Percentiles rank a stretch among this genome's conserved stretches.
Evolutionary conservation across 1,140 invertebrate genomes (phyloP).

Genomic region (Daktulosphaira vitifoliae): DNA sequence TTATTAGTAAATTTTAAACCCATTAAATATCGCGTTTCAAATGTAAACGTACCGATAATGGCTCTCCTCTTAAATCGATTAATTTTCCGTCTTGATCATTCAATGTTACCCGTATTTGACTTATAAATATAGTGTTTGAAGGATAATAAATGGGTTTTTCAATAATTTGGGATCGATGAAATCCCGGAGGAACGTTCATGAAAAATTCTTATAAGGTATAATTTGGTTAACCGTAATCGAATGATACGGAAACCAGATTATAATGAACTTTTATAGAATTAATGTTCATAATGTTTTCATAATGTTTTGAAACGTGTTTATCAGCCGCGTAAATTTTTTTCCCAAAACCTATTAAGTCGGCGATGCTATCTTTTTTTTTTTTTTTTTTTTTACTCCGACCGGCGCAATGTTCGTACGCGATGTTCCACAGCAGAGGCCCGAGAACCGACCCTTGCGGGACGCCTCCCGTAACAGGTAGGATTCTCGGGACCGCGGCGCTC

Average conservation of each 20-base stretch:
- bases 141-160: conserved; percentile 36
- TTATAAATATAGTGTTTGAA: conserved; percentile 33
- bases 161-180: conserved; percentile 40
- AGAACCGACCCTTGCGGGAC: too few relatives aligned
- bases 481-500: too few relatives aligned
- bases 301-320: background rate
- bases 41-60: conserved; percentile 35
- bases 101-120: conserved; percentile 36
- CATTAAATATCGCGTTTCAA: conserved; percentile 32
- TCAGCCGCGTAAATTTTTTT: background rate
- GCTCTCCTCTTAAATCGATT: conserved; percentile 37
- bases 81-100: conserved; percentile 33
- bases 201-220: conserved; percentile 42
- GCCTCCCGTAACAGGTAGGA: too few relatives aligned
- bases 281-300: conserved; percentile 19
- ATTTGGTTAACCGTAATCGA: conserved; percentile 38
- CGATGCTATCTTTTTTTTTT: too few relatives aligned
- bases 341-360: background rate
- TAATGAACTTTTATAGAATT: conserved; percentile 30
- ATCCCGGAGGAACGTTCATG: conserved; percentile 38
- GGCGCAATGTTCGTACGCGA: too few relatives aligned
- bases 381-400: too few relatives aligned
- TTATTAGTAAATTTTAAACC: conserved; percentile 33
- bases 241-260: conserved; percentile 37
- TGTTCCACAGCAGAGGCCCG: too few relatives aligned